Evolutionary conservation across 2,888 invertebrate genomes (phyloP), one percentile per base, ranked within the genome.

Genomic region (Apeira syringaria): DNA sequence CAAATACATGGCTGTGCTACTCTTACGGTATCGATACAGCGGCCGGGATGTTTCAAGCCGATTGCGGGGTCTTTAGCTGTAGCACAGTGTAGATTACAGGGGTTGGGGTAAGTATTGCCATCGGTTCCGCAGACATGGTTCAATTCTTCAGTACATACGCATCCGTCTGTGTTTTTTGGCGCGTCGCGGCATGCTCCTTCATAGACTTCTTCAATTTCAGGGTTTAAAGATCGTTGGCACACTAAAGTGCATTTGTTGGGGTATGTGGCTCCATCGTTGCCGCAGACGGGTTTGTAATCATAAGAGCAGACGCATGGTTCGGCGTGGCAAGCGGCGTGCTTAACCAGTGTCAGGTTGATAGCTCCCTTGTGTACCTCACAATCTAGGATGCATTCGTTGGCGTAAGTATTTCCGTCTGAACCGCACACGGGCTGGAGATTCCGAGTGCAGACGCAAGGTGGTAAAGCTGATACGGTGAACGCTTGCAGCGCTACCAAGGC

Each of bases 351-450:
- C 5, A 65, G 26, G 3, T 59, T 47, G 1, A 29, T 9, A 0
- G 45, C 38, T 5, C 20, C 24, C 0, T 30, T 50, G 45, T n/a
- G 0, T 3, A 32, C 46, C 13, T 40, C 91, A 50, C 93, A 91
- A 53, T 92, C 80, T 35, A 96, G 80, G 47, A 92, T 88, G 72
- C 95, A 96, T 59, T 57, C 43, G 79, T 92, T 94, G 59, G 80
- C 83, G 80, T 95, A 95, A 0, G 94, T 94, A 36, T 90, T 80
- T 0, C 94, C 94, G 75, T 96, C 93, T 27, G 93, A 92, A 22
- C 94, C 95, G 76, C 95, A 96, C 4, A 95, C 93, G 3, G 92
- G 91, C 0, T 70, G 13, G 35, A 59, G 47, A 52, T 67, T 56
- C 30, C 61, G 47, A 0, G 72, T 59, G 59, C 83, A 84, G 0